Base-by-base conservation (phyloP, 37 sponge, comb jelly and placozoan species). In the Bolinopsis microptera region DNA sequence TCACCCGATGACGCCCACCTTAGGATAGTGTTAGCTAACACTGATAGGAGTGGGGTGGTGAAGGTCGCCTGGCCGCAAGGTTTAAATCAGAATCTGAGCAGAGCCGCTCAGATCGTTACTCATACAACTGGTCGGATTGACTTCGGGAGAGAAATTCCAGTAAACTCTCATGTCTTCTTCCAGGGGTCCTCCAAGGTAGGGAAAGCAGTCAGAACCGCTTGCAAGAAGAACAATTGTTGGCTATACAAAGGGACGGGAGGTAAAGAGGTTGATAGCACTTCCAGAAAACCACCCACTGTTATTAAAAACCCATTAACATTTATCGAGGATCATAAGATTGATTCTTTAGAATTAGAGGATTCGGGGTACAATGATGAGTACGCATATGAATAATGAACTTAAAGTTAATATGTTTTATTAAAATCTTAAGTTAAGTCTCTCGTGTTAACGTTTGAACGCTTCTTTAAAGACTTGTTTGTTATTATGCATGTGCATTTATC, bases 101-200 rank as follows among this genome's bases (percentile, higher is more conserved):
- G 31, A 8, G 21, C 5, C 75, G 2, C 75, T 72, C 31, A 72
- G 3, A 72, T 72, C 26, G 26, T 86, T 25, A 13, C 23, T 9
- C 30, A 40, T 25, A 23, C 26, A 26, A 0, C 27, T 21, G 90
- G 90, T 0, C 34, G 90, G 90, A 86, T 86, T 16, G 26, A 86
- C 61, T 86, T 86, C 61, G 48, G 36, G 61, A 8, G 2, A 9
- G 90, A 86, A 27, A 86, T 86, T 27, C 90, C 90, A 3, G 30
- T 21, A 13, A 23, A 27, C 0, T 86, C 90, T 16, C 40, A 39
- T 1, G 90, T 86, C 26, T 86, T 86, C 36, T 86, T 86, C 61
- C 90, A 86, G 61, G 90, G 90, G 30, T 38, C 90, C 61, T 86
- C 61, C 5, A 23, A 34, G 5, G 90, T 86, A n/a, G 61, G 90